Base-by-base conservation (phyloP, 2,888 invertebrate species). In the Drosophila fungiperda region DNA sequence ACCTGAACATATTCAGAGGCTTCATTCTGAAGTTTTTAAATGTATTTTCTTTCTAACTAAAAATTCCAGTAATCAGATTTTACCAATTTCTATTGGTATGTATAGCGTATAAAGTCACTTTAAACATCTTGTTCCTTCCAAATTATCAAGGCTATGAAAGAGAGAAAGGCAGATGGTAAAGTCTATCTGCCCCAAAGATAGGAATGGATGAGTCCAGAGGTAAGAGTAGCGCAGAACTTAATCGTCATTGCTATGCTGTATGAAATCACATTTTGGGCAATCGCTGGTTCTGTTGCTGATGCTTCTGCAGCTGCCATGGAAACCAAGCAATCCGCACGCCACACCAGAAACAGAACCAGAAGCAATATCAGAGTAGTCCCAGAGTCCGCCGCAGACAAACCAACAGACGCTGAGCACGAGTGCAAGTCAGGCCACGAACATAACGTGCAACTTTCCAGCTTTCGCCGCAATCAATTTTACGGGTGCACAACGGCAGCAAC, bases 361-460 rank as follows among this genome's bases (percentile, higher is more conserved):
- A 77, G 33, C 63, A 66, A 62, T 50, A 57, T 53, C 55, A 61
- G 36, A 59, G 45, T 68, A 67, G 76, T 74, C 53, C 49, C 48
- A 50, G 52, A 61, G 35, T 20, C 59, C 52, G 40, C 26, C 38
- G 40, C 49, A 49, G 40, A 48, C 58, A 38, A 62, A 66, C 57
- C 35, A 58, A 70, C 52, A 32, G 59, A 74, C 42, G 61, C 70
- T 76, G 77, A 81, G 73, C 76, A 75, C 76, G 71, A 82, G 76
- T 80, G 74, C 89, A 87, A 87, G 89, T 87, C 89, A 87, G 87
- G 87, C 87, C 88, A 87, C 87, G 87, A 87, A 83, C 78, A 83
- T 82, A 89, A 84, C 89, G 84, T 85, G 90, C 91, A 92, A 91
- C 91, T 91, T 91, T 91, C 90, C 92, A 90, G 90, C 92, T 91